phyloP scores from a whole-genome alignment of 2,797 vertebrate species.

The Tokudaia tokunoshimensis region DNA sequence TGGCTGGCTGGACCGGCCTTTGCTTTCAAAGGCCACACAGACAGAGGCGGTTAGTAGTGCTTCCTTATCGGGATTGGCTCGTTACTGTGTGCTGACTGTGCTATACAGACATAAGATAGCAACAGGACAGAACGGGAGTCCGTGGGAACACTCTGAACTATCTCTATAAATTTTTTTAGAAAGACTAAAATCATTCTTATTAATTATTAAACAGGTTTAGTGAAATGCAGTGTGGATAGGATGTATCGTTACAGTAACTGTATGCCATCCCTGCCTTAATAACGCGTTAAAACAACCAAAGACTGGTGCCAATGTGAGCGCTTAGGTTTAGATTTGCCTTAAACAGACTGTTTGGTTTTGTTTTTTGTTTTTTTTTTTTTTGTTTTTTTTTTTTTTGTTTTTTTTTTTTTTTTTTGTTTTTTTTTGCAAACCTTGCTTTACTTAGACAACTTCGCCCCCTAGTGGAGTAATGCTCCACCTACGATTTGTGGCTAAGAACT shows the following conservation, averaged over 20 bases:
- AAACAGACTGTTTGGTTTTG: too few relatives aligned
- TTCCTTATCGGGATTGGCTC: not conserved
- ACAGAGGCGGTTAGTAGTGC: not conserved
- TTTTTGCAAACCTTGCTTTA: constrained; percentile 3
- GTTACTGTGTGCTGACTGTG: not conserved
- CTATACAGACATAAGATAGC: not conserved
- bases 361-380: too few relatives aligned
- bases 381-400: not conserved
- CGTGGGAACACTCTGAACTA: not conserved
- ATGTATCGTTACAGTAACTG: not conserved
- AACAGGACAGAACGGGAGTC: not conserved
- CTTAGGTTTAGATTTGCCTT: not conserved
- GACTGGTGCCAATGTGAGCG: not conserved
- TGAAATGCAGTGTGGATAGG: not conserved
- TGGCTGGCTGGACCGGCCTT: too few relatives aligned
- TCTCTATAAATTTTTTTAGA: constrained; percentile 22
- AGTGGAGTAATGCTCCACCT: constrained; percentile 33
- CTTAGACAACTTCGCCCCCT: constrained; percentile 71
- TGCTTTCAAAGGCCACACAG: constrained; percentile 5
- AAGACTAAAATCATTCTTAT: not conserved
- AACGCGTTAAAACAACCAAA: constrained; percentile 28
- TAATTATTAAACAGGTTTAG: constrained; percentile 14
- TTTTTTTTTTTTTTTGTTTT: not conserved
- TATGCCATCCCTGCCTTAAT: not conserved
- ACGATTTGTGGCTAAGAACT: not conserved